Percentiles rank a stretch among this genome's conserved stretches.
phyloP scores from a whole-genome alignment of 2,797 vertebrate genomes.

The Champsocephalus esox region DNA sequence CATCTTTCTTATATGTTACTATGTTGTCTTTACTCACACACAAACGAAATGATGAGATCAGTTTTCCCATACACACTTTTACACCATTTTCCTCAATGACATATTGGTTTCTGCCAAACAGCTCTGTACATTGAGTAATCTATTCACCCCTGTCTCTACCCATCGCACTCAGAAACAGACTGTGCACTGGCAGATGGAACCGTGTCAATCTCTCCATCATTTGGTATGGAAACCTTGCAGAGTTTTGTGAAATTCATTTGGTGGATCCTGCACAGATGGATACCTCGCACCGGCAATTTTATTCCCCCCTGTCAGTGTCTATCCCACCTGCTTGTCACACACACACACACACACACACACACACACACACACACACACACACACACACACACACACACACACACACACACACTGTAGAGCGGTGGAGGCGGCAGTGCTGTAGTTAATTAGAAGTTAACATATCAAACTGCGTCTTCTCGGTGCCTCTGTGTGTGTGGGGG shows the following conservation, averaged over 20 bases:
- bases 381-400: conserved; percentile 17
- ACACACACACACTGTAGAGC: not conserved
- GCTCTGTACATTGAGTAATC: conserved; percentile 31
- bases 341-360: too few species aligned
- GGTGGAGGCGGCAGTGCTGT: conserved; percentile 52
- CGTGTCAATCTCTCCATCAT: conserved; percentile 53
- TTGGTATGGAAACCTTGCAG: conserved; percentile 49
- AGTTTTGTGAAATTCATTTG: conserved; percentile 67
- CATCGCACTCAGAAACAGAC: conserved; percentile 29
- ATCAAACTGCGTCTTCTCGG: conserved; percentile 59
- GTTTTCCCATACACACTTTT: conserved; percentile 11
- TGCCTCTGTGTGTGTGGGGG: conserved; percentile 35
- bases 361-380: not conserved
- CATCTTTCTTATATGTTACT: not conserved
- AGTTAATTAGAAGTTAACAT: conserved; percentile 73
- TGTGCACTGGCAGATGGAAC: conserved; percentile 52
- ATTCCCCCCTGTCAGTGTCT: conserved; percentile 68
- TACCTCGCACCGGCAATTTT: conserved; percentile 52
- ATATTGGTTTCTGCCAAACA: conserved; percentile 25
- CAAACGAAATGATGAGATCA: not conserved
- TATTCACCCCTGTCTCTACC: conserved; percentile 32
- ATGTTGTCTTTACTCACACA: not conserved
- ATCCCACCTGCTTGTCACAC: conserved; percentile 39
- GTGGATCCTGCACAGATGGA: conserved; percentile 67
- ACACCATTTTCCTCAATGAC: conserved; percentile 18